Percentiles rank a stretch among this genome's conserved stretches.
Evolutionary conservation across 2,888 invertebrate species (phyloP).

Genomic region (Diaprepes abbreviatus): DNA sequence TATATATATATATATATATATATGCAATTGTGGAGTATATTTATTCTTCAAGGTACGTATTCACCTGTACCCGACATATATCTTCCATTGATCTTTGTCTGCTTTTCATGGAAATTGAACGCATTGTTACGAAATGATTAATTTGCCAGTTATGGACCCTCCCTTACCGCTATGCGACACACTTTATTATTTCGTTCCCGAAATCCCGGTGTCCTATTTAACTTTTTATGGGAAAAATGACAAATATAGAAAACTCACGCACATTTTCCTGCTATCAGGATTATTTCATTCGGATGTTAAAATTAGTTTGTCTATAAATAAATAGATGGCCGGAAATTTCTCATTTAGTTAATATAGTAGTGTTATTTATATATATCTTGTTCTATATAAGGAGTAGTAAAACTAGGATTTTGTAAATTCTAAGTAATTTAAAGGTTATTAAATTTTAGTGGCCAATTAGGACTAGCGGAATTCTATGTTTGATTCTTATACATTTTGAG

Average conservation of each 20-base stretch:
- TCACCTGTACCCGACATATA: not conserved
- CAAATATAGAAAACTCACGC: constrained; percentile 6
- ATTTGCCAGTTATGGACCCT: not conserved
- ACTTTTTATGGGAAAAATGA: not conserved
- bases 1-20: no score
- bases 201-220: constrained; percentile 9
- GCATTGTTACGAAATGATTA: constrained; percentile 19
- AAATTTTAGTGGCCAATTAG: no score
- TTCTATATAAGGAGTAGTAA: no score
- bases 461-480: no score
- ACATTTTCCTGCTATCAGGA: constrained; percentile 2
- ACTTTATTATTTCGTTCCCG: constrained; percentile 6
- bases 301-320: not conserved
- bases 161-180: constrained; percentile 7
- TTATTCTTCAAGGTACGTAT: no score
- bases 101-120: constrained; percentile 5
- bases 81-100: constrained; percentile 10
- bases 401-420: no score
- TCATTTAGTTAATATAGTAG: no score
- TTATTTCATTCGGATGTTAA: not conserved
- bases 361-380: no score
- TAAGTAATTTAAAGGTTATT: no score
- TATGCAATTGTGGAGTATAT: no score
- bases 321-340: no score
- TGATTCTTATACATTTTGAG: no score